phyloP scores from a whole-genome alignment of 2,797 vertebrate species.

The Hippopotamyrus pictus region DNA sequence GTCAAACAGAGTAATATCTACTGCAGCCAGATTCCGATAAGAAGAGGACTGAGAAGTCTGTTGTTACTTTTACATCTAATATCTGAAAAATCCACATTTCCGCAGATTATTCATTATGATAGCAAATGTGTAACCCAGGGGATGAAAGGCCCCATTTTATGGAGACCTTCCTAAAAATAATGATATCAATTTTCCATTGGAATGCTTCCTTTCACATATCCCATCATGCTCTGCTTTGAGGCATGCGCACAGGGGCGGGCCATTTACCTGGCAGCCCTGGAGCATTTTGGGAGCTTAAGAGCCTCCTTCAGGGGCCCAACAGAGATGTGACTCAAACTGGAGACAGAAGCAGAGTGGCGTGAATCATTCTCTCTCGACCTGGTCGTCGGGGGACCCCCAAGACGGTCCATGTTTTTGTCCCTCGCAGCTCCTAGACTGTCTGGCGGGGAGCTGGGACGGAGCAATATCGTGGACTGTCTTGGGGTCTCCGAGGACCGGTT shows the following conservation, averaged over 20 bases:
- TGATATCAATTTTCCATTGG: background rate
- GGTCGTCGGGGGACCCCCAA: background rate
- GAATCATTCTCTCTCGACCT: background rate
- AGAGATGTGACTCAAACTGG: background rate
- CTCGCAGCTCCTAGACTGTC: background rate
- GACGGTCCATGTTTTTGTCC: background rate
- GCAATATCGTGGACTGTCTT: background rate
- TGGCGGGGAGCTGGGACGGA: background rate
- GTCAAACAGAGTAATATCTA: background rate
- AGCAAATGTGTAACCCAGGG: background rate
- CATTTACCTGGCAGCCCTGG: background rate
- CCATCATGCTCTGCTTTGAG: background rate
- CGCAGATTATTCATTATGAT: background rate
- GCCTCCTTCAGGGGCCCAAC: background rate
- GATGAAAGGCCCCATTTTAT: background rate
- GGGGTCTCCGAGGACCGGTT: background rate
- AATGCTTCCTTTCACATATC: background rate
- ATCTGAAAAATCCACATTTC: background rate
- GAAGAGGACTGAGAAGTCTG: background rate
- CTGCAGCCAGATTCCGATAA: background rate
- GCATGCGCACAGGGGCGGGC: background rate
- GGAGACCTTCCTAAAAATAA: background rate
- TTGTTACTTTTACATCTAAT: background rate
- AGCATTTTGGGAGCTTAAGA: background rate
- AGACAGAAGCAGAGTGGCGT: background rate